Evolutionary conservation across 2,113 vertebrate genomes (phyloP).

Genomic region (Pteruthius melanotis): DNA sequence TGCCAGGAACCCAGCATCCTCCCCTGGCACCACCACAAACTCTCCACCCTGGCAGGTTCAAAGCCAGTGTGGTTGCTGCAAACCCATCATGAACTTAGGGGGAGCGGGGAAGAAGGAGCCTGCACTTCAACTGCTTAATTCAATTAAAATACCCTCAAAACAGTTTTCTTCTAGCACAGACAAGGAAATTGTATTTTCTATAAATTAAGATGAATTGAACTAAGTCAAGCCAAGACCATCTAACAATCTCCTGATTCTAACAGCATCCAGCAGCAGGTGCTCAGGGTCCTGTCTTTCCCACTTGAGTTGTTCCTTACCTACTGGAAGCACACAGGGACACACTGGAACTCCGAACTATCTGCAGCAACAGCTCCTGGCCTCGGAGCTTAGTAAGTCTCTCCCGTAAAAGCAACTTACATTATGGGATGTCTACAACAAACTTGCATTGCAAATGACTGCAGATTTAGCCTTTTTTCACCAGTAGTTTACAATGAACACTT

Average conservation of each 20-base stretch:
- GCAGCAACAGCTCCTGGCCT: background rate
- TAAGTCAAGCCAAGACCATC: background rate
- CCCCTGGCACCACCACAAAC: background rate
- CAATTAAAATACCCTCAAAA: background rate
- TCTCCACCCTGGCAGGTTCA: background rate
- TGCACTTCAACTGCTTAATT: background rate
- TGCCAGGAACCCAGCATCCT: background rate
- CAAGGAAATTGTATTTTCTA: background rate
- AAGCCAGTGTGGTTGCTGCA: background rate
- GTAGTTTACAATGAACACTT: background rate
- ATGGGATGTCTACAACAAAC: fast-evolving
- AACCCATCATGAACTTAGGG: fast-evolving
- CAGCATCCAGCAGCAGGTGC: background rate
- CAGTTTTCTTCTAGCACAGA: background rate
- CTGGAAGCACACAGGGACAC: background rate
- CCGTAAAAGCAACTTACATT: background rate
- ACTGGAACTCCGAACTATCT: background rate
- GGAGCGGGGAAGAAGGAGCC: fast-evolving
- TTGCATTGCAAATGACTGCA: background rate
- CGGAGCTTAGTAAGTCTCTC: background rate
- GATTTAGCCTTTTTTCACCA: background rate
- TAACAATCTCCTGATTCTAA: background rate
- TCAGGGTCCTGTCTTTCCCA: background rate
- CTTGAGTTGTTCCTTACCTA: background rate
- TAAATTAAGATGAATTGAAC: background rate